These are phyloP conservation scores for Daphoenositta chrysoptera DNA, from an alignment of 2,113 vertebrate species.

Conservation along the genomic window DNA sequence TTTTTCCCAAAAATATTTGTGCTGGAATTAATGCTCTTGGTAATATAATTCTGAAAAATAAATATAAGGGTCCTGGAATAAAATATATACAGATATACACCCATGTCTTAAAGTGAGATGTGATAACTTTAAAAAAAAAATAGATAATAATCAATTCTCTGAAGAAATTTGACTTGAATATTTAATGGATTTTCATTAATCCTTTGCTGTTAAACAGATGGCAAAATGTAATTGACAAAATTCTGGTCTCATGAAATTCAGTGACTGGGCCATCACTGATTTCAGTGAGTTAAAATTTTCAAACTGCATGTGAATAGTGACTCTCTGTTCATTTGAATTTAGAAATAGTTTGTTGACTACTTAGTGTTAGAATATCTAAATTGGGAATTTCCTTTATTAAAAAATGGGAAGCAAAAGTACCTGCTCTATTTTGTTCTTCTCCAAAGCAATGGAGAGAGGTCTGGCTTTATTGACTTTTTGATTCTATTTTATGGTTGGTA, in stretches of 20 bases:
- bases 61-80: not conserved
- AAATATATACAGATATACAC: not conserved
- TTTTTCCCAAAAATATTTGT: not conserved
- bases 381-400: not conserved
- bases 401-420: not conserved
- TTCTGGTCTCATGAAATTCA: not conserved
- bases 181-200: not conserved
- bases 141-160: not conserved
- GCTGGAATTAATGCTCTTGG: not conserved
- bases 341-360: not conserved
- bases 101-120: not conserved
- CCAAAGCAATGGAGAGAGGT: not conserved
- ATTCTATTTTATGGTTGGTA: not conserved
- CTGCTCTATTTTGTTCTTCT: not conserved
- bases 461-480: not conserved
- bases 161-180: not conserved
- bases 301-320: not conserved
- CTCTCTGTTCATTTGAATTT: not conserved
- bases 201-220: not conserved
- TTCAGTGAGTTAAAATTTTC: not conserved
- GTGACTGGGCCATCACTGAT: not conserved
- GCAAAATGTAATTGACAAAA: not conserved
- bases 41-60: not conserved
- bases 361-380: not conserved
- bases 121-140: not conserved